Evolutionary conservation across 2,888 invertebrate species (phyloP).

Genomic region (Pachycephus smyrnensis): DNA sequence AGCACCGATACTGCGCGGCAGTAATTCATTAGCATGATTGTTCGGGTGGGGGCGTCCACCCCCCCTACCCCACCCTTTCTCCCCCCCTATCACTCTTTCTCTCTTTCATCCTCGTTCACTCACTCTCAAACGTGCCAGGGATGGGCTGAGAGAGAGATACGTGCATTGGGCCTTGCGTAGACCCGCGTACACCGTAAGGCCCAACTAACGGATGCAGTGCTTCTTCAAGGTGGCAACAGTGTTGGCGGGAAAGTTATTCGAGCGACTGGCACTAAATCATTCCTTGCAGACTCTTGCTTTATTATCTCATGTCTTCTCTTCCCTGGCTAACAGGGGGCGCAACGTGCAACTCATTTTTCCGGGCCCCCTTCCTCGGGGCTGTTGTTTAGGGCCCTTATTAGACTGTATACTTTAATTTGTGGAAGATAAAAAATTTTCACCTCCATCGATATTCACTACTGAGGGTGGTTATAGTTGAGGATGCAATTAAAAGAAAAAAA

Average conservation of each 20-base stretch:
- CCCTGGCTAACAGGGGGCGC: slow-evolving; percentile 20
- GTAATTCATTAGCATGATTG: slow-evolving; percentile 57
- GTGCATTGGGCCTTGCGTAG: not conserved
- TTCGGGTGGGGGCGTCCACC: slow-evolving; percentile 24
- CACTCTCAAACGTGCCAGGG: not conserved
- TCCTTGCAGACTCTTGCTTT: slow-evolving; percentile 57
- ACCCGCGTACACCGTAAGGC: slow-evolving; percentile 7
- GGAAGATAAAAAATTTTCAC: slow-evolving; percentile 1
- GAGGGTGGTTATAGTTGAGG: not conserved
- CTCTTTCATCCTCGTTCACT: not conserved
- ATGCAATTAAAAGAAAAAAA: not conserved
- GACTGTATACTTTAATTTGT: not conserved
- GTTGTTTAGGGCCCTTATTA: not conserved
- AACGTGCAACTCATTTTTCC: slow-evolving; percentile 11
- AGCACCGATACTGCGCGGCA: slow-evolving; percentile 41
- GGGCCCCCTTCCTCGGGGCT: slow-evolving; percentile 15
- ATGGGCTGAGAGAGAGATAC: not conserved
- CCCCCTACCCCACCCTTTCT: not conserved
- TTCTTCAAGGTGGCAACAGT: slow-evolving; percentile 58
- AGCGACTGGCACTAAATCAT: slow-evolving; percentile 60
- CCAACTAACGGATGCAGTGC: slow-evolving; percentile 26
- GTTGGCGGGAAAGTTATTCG: slow-evolving; percentile 62
- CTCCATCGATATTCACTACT: slow-evolving; percentile 19
- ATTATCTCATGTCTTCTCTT: slow-evolving; percentile 47
- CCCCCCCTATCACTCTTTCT: not conserved